A percentile compares a stretch with the other conserved stretches of the same genome.
Evolutionary conservation across 2,113 vertebrate genomes (phyloP).

Genomic region (Hoplias malabaricus): DNA sequence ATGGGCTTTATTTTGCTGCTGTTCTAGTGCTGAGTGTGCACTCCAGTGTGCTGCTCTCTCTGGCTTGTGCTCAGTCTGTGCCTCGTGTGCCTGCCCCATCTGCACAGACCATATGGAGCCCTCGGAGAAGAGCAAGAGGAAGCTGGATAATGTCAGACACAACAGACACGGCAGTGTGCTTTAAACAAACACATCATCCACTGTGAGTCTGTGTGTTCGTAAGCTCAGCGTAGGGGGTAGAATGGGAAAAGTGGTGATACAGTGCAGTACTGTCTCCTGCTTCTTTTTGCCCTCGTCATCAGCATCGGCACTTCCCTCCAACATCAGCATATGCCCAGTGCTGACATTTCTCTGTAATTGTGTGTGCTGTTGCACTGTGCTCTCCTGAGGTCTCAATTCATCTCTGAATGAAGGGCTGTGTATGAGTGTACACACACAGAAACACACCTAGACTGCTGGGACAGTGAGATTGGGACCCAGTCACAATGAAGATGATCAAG

Average conservation of each 20-base stretch:
- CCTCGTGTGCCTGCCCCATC: neutral
- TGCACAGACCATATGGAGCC: slow-evolving; percentile 2
- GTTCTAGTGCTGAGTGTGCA: neutral
- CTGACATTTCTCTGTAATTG: neutral
- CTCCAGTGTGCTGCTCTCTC: neutral
- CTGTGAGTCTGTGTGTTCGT: neutral
- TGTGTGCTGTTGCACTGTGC: neutral
- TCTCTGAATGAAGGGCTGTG: neutral
- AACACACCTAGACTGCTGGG: neutral
- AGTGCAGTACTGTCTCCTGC: neutral
- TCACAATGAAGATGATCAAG: neutral
- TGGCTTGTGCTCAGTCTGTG: neutral
- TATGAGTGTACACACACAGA: neutral
- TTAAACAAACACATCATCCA: neutral
- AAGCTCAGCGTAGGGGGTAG: neutral
- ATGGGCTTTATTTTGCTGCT: neutral
- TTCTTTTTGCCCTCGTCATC: neutral
- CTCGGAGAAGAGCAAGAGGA: neutral
- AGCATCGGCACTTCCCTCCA: neutral
- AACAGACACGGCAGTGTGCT: neutral
- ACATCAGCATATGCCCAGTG: neutral
- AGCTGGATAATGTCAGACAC: neutral
- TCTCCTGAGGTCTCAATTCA: neutral
- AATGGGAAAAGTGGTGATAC: neutral
- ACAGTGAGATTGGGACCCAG: neutral